These are phyloP conservation scores for Cheracebus regulus DNA, from an alignment of 2,797 vertebrate genomes.

Conservation along the genomic window DNA sequence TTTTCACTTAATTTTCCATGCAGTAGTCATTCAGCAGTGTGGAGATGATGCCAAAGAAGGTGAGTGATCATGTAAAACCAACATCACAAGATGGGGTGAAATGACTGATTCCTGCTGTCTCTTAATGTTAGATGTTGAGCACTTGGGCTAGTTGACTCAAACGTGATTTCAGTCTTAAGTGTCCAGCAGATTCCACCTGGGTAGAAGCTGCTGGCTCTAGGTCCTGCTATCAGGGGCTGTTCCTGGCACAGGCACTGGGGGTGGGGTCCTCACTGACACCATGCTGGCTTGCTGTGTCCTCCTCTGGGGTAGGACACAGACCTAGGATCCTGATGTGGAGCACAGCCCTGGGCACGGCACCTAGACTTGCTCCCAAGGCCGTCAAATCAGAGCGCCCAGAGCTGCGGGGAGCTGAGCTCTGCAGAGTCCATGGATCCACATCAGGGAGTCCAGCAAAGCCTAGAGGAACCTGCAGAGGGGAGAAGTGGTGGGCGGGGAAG, in stretches of 20 bases:
- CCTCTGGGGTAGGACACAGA: background rate
- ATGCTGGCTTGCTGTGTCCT: background rate
- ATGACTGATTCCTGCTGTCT: conserved; percentile 68
- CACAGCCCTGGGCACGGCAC: accelerated
- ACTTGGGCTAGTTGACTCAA: conserved; percentile 58
- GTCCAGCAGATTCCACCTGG: conserved; percentile 2
- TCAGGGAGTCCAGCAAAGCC: background rate
- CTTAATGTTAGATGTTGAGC: conserved; percentile 46
- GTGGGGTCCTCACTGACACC: background rate
- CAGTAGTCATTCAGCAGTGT: conserved; percentile 27
- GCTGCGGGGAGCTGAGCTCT: background rate
- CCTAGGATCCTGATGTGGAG: too few species aligned
- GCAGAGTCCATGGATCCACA: background rate
- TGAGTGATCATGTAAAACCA: conserved; percentile 45
- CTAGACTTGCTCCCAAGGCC: background rate
- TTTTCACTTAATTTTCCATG: conserved; percentile 71
- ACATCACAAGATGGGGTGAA: conserved; percentile 41
- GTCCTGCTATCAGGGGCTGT: too few species aligned
- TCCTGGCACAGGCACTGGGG: background rate
- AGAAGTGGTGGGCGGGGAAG: background rate
- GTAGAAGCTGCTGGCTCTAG: background rate
- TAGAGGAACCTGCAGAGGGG: background rate
- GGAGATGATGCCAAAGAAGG: conserved; percentile 54
- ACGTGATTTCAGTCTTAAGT: background rate
- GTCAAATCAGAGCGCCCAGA: too few species aligned